Conservation (phyloP, 1,140 invertebrate species). For the Drosophila rhopaloa region DNA sequence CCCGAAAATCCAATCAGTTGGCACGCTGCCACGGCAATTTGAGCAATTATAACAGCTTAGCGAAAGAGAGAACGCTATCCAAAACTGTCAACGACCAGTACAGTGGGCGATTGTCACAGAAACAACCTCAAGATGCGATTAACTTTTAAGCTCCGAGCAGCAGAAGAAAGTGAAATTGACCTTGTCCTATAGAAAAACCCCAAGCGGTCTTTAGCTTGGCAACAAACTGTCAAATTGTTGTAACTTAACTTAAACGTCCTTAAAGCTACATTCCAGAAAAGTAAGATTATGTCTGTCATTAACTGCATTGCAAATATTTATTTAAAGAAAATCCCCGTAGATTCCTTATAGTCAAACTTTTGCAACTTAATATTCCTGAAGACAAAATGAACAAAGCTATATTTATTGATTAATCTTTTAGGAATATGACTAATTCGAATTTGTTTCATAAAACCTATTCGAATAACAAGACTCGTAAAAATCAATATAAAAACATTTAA, state of each 20-base stretch:
- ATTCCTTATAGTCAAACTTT: too few relatives aligned
- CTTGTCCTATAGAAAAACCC: constrained; percentile 15
- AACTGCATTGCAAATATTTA: too few relatives aligned
- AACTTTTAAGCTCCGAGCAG: not conserved
- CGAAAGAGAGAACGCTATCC: constrained; percentile 41
- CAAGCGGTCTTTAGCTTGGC: not conserved
- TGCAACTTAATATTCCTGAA: too few relatives aligned
- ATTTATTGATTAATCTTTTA: too few relatives aligned
- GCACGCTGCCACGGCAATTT: constrained; percentile 67
- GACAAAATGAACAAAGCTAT: too few relatives aligned
- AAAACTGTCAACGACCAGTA: constrained; percentile 56
- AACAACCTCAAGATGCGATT: constrained; percentile 31
- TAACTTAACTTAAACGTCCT: not conserved
- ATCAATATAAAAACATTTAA: too few relatives aligned
- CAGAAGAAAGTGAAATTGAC: constrained; percentile 44
- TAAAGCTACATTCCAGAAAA: too few relatives aligned
- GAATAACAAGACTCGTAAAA: too few relatives aligned
- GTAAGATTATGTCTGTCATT: too few relatives aligned
- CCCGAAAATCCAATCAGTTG: constrained; percentile 36
- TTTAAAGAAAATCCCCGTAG: too few relatives aligned
- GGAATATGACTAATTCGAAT: too few relatives aligned
- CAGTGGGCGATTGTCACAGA: constrained; percentile 45
- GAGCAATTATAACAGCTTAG: constrained; percentile 68
- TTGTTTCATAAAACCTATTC: too few relatives aligned
- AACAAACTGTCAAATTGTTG: not conserved